Evolutionary conservation across 2,113 vertebrate species (phyloP), one percentile per base, ranked within the genome.

Genomic region (Thomomys bottae): DNA sequence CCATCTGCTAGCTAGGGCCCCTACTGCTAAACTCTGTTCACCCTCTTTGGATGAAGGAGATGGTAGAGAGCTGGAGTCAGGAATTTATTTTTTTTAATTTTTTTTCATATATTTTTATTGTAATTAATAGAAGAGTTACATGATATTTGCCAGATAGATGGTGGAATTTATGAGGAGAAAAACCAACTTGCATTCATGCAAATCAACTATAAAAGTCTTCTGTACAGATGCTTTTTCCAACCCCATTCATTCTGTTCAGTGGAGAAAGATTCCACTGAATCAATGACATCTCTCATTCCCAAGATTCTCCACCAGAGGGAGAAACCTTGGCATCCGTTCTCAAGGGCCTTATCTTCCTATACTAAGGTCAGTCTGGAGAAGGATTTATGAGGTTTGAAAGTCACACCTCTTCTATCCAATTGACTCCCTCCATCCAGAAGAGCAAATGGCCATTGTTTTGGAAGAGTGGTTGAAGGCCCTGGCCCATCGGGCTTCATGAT

Each of bases 321-420:
- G 20, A 21, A 15, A 36, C 2, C 5, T 26, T n/a, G 6, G 5
- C 4, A 23, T 28, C 34, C 14, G 54, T 49, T 36, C 64, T 79
- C 17, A 6, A 21, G 5, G 20, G 14, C 38, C 38, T 0, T 2
- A 12, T 17, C 70, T 81, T 21, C 38, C 26, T 0, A 79, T 36
- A n/a, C 15, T 8, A 18, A 15, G 6, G 23, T 40, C 23, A 75
- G 45, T 42, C 40, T 32, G 15, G 17, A n/a, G 17, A 28, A 67
- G 36, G 18, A 32, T 7, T n/a, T 45, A n/a, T 1, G 40, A 81
- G 36, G 2, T 7, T 23, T 67, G 71, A 28, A 54, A 68, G n/a
- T 24, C 57, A 21, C 4, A 3, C 0, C 6, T 20, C 3, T 0
- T 14, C 18, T n/a, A 6, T 61, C 24, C 11, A 49, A 32, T 32